phyloP scores from a whole-genome alignment of 1,140 invertebrate species.

The Saccostrea glomerata region DNA sequence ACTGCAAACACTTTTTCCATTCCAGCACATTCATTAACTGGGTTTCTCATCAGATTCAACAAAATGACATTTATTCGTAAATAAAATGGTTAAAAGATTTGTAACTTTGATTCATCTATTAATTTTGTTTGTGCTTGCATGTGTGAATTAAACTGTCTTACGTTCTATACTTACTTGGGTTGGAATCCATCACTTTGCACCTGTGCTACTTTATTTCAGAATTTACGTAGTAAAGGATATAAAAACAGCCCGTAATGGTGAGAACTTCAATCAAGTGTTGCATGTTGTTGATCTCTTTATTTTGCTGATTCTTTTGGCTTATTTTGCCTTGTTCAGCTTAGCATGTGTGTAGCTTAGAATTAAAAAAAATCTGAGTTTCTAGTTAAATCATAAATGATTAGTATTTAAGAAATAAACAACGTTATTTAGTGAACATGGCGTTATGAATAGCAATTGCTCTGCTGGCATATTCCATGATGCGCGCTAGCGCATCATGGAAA shows the following conservation, averaged over 20 bases:
- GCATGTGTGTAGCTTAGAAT: not conserved
- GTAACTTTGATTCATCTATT: no score
- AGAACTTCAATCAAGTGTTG: constrained; percentile 22
- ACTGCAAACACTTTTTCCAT: not conserved
- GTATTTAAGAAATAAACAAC: no score
- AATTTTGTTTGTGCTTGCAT: not conserved
- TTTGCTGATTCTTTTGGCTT: not conserved
- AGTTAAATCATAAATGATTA: not conserved
- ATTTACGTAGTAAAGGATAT: constrained; percentile 37
- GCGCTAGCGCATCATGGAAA: no score
- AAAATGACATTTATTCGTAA: not conserved
- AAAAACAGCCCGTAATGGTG: constrained; percentile 34
- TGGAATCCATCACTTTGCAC: not conserved
- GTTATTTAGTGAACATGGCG: no score
- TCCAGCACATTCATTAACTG: no score
- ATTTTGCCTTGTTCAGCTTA: not conserved
- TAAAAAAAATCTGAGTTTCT: not conserved
- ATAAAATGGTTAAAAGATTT: not conserved
- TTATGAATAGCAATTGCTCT: no score
- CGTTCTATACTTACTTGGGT: not conserved
- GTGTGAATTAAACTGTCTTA: not conserved
- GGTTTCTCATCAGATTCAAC: no score
- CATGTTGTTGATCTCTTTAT: not conserved
- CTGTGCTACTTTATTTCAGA: constrained; percentile 34
- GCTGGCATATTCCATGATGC: no score